Conservation (phyloP, 2,888 invertebrate species). For the Spilarctia lutea region DNA sequence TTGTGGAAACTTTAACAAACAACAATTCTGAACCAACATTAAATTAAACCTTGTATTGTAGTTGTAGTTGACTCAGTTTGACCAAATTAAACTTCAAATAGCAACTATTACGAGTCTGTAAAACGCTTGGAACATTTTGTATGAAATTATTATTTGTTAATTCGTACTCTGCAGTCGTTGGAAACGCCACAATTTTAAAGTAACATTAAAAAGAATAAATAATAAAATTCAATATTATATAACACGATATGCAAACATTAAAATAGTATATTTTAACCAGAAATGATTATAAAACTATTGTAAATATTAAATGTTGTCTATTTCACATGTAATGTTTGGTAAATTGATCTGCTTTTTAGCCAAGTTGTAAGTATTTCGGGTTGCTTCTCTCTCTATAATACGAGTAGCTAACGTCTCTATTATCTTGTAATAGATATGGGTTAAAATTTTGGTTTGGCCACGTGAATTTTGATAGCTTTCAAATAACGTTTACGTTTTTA, state of each 20-base stretch:
- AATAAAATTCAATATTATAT: neutral
- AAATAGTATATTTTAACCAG: neutral
- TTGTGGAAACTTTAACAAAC: slow-evolving; percentile 4
- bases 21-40: neutral
- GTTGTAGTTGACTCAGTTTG: neutral
- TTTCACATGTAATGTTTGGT: neutral
- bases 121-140: neutral
- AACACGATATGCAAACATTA: neutral
- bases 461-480: too few relatives aligned
- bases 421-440: too few relatives aligned
- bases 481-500: too few relatives aligned
- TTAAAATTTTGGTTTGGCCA: too few relatives aligned
- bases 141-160: neutral
- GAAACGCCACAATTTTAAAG: too few relatives aligned
- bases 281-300: too few relatives aligned
- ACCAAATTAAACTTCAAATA: neutral
- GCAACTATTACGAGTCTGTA: neutral
- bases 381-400: too few relatives aligned
- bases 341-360: neutral
- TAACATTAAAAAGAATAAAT: too few relatives aligned
- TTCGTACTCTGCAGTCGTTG: too few relatives aligned
- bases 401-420: too few relatives aligned
- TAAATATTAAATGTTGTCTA: neutral
- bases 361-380: too few relatives aligned
- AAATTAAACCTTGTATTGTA: neutral